Evolutionary conservation across 2,888 invertebrate genomes (phyloP).

Genomic region (Chymomyza fuscimana): DNA sequence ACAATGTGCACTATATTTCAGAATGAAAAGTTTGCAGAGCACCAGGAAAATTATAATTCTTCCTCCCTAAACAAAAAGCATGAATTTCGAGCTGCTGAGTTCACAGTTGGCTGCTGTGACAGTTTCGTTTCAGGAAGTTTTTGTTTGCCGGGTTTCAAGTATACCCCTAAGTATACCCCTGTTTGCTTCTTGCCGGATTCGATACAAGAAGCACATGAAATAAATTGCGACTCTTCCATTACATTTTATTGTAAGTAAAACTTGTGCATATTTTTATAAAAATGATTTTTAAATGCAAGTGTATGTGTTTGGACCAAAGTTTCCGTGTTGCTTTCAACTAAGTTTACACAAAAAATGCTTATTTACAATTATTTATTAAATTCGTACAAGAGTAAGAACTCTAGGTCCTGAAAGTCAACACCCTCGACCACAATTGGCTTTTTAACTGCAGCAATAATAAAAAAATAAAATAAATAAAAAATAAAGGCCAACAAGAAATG

Average conservation of each 20-base stretch:
- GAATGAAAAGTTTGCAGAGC: slow-evolving; percentile 7
- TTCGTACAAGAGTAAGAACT: background rate
- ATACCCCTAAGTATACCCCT: background rate
- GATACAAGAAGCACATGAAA: slow-evolving; percentile 9
- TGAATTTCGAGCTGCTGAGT: slow-evolving; percentile 31
- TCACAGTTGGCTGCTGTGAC: slow-evolving; percentile 10
- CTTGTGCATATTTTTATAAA: slow-evolving; percentile 35
- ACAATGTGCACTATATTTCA: slow-evolving; percentile 38
- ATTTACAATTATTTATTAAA: background rate
- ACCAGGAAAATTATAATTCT: slow-evolving; percentile 65
- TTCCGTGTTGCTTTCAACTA: background rate
- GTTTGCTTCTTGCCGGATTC: background rate
- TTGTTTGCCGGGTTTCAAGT: slow-evolving; percentile 8
- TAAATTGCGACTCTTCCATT: slow-evolving; percentile 16
- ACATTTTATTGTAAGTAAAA: slow-evolving; percentile 12
- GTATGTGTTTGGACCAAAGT: background rate
- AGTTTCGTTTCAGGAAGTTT: slow-evolving; percentile 23
- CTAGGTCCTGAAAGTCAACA: background rate
- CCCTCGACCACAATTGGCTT: background rate
- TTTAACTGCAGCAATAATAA: background rate
- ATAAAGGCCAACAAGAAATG: background rate
- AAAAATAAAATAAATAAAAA: background rate
- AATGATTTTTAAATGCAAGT: slow-evolving; percentile 24
- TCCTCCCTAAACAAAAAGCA: slow-evolving; percentile 51
- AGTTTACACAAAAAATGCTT: background rate